Base-by-base conservation (phyloP, 2,888 invertebrate species). In the Eupithecia exiguata region DNA sequence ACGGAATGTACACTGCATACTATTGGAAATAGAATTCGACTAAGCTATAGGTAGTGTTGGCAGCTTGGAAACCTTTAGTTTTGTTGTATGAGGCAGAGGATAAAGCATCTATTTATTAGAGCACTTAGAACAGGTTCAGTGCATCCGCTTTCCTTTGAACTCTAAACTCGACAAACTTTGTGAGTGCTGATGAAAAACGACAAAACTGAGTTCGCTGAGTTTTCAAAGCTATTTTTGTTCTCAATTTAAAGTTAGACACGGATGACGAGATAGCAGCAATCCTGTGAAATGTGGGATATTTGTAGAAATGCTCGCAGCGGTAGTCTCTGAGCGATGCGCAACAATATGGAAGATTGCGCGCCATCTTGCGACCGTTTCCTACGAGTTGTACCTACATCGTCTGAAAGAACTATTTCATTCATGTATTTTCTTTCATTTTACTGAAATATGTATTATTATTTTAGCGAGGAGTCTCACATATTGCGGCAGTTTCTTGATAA, bases 1-100 rank as follows among this genome's bases (percentile, higher is more conserved):
- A 76, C 77, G 72, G 68, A 74, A 75, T 77, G 75, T 69, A 49
- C 58, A 53, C 70, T 65, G 75, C 72, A 70, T 68, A 72, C 70
- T 70, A 72, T 75, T 58, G 53, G n/a, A 68, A 58, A 62, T 63
- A 40, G 40, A 63, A 70, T 68, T 53, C 14, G 36, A 35, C 46
- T 73, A 53, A 46, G 58, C 38, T 38, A 63, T 38, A n/a, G n/a
- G n/a, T n/a, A 46, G 18, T 21, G 43, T 67, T 18, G 67, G 61
- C 36, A 61, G 67, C 30, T 68, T 40, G n/a, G n/a, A 68, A 68
- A 0, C 0, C 1, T 35, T 38, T 21, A 3, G 12, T 9, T 35
- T 63, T 62, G 30, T 35, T 30, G 25, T 14, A 4, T 1, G 62
- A 62, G 25, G 25, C 25, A 30, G 30, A 16, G 21, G 53, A 21